phyloP scores from a whole-genome alignment of 2,113 vertebrate genomes.

The Antechinus stuartii region DNA sequence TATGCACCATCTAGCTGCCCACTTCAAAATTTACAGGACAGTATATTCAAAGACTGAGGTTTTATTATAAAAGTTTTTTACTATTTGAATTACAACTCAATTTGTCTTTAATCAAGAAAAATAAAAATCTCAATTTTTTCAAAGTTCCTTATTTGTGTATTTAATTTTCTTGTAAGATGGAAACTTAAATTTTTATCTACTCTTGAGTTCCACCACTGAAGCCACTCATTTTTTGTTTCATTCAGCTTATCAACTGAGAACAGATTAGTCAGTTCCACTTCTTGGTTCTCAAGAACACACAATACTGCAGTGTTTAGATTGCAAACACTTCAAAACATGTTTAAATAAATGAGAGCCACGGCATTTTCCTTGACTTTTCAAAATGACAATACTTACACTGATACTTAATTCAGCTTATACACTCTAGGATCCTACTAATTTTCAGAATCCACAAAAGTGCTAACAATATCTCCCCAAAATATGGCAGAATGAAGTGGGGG shows the following conservation, averaged over 20 bases:
- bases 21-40: neutral
- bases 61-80: neutral
- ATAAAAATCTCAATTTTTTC: neutral
- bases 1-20: too few species aligned
- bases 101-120: neutral
- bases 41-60: neutral
- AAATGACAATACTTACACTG: conserved; percentile 28
- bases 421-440: neutral
- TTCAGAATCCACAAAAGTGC: neutral
- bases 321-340: conserved; percentile 73
- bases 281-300: conserved; percentile 72
- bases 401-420: conserved; percentile 55
- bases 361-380: conserved; percentile 62
- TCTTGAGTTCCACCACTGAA: conserved; percentile 41
- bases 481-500: neutral
- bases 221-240: conserved; percentile 50
- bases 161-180: conserved; percentile 15
- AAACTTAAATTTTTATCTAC: conserved; percentile 58
- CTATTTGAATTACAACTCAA: neutral
- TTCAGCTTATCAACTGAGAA: conserved; percentile 70
- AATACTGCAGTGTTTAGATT: conserved; percentile 68
- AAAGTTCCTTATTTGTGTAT: conserved; percentile 3
- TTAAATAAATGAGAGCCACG: conserved; percentile 63
- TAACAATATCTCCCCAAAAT: neutral
- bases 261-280: conserved; percentile 67